Conservation (phyloP, 1,140 invertebrate genomes). For the Bombus haemorrhoidalis region DNA sequence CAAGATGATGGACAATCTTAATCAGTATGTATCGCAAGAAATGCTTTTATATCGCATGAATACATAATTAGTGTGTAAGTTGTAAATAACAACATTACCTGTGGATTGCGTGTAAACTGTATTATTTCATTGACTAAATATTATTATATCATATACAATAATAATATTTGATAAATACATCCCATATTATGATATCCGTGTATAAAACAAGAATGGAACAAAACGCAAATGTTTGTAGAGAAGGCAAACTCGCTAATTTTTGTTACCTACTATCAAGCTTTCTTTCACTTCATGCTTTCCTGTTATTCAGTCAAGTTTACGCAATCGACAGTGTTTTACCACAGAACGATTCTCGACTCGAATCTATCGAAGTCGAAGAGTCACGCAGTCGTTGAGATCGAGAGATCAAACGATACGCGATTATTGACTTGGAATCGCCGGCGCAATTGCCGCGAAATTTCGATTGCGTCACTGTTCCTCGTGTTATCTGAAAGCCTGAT, state of each 20-base stretch:
- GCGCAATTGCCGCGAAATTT: background rate
- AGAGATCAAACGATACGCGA: conserved; percentile 50
- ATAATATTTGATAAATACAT: background rate
- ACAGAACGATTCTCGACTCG: conserved; percentile 61
- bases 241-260: background rate
- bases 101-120: background rate
- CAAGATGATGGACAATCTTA: conserved; percentile 97
- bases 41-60: background rate
- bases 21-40: conserved; percentile 86
- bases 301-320: conserved; percentile 77
- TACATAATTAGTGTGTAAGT: background rate
- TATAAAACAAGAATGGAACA: background rate
- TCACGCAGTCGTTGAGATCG: conserved; percentile 58
- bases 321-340: conserved; percentile 80
- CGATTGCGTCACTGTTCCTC: background rate
- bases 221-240: background rate
- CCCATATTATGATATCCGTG: background rate
- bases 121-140: background rate
- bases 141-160: background rate
- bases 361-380: conserved; percentile 59
- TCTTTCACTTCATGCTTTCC: conserved; percentile 61
- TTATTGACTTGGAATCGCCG: conserved; percentile 51
- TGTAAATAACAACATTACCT: background rate
- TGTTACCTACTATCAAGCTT: conserved; percentile 1
- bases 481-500: conserved; percentile 68